Conservation (phyloP, 2,888 invertebrate species). For the Drosophila siamana region DNA sequence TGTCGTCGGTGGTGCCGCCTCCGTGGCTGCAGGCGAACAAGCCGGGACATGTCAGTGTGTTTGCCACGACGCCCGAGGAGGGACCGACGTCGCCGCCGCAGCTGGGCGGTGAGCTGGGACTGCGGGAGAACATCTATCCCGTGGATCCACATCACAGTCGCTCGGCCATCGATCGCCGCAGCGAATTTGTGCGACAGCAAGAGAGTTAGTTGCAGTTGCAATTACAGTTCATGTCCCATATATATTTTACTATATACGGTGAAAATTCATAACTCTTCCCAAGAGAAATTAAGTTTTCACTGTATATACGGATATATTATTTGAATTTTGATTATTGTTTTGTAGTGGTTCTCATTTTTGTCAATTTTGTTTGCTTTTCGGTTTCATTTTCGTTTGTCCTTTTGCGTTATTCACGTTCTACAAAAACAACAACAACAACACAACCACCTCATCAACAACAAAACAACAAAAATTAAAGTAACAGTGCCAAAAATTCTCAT, state of each 20-base stretch:
- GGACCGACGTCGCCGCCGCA: constrained; percentile 65
- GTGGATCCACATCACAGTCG: constrained; percentile 83
- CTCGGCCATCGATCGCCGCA: constrained; percentile 83
- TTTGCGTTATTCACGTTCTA: constrained; percentile 26
- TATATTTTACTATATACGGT: no score
- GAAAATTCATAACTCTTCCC: no score
- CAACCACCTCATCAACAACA: constrained; percentile 5
- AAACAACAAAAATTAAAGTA: constrained; percentile 49
- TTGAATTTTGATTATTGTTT: constrained; percentile 18
- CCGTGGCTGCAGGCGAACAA: constrained; percentile 85
- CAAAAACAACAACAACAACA: constrained; percentile 1
- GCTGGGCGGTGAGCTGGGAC: constrained; percentile 65
- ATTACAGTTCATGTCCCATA: not conserved
- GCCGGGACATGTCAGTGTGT: constrained; percentile 75
- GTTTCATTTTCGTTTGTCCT: constrained; percentile 38
- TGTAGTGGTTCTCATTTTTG: constrained; percentile 16
- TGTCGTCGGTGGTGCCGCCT: constrained; percentile 86
- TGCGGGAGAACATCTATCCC: constrained; percentile 84
- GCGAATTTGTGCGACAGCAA: constrained; percentile 83
- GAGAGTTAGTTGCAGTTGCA: constrained; percentile 81
- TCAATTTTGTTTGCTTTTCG: constrained; percentile 16
- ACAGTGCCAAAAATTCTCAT: constrained; percentile 85
- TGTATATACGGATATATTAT: not conserved
- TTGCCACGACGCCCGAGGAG: constrained; percentile 84
- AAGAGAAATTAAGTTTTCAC: not conserved